Evolutionary conservation across 2,888 invertebrate species (phyloP).

Genomic region (Melipona bicolor): DNA sequence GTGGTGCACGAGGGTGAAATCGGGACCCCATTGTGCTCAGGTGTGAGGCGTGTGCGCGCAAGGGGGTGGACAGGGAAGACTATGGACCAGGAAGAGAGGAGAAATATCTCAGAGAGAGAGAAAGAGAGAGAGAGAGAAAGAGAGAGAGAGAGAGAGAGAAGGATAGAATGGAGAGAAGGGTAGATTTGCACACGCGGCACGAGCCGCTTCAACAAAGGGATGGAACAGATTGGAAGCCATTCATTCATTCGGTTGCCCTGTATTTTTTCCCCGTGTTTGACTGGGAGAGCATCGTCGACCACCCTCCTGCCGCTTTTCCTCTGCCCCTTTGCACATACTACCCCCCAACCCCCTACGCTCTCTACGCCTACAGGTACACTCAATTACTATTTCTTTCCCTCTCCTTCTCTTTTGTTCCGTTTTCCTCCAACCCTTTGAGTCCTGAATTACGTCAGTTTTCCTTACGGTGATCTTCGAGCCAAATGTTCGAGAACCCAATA

Average conservation of each 20-base stretch:
- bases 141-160: slow-evolving; percentile 36
- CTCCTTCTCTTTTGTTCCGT: slow-evolving; percentile 1
- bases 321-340: background rate
- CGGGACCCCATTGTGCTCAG: slow-evolving; percentile 83
- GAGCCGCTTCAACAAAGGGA: slow-evolving; percentile 82
- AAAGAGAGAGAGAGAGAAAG: background rate
- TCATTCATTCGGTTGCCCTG: slow-evolving; percentile 69
- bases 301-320: slow-evolving; percentile 36
- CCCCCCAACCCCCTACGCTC: background rate
- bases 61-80: slow-evolving; percentile 54
- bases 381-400: slow-evolving; percentile 51
- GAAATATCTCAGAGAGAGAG: background rate
- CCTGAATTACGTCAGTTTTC: background rate
- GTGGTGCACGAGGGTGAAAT: slow-evolving; percentile 76
- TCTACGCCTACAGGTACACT: slow-evolving; percentile 60
- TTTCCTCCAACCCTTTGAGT: background rate
- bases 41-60: slow-evolving; percentile 82
- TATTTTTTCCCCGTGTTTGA: slow-evolving; percentile 72
- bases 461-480: too few relatives aligned
- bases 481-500: background rate
- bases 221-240: slow-evolving; percentile 79
- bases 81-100: background rate
- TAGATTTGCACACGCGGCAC: slow-evolving; percentile 84
- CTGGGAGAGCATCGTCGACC: slow-evolving; percentile 63
- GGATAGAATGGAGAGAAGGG: slow-evolving; percentile 57